Evolutionary conservation across 2,888 invertebrate genomes (phyloP).

Genomic region (Myopa tessellatipennis): DNA sequence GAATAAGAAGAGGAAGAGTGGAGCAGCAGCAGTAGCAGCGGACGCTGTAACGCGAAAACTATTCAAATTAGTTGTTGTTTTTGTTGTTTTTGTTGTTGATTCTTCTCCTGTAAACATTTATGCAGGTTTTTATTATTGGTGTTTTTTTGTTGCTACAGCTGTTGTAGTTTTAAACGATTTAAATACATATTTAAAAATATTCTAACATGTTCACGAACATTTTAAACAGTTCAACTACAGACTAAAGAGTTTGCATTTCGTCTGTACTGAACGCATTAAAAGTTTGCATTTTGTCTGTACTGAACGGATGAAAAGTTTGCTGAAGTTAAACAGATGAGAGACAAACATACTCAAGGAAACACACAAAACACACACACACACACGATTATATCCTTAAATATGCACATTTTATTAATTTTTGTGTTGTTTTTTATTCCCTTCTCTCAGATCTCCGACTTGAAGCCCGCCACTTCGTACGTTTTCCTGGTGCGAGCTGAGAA

Average conservation of each 20-base stretch:
- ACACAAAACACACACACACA: too few relatives aligned
- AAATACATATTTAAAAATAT: conserved; percentile 22
- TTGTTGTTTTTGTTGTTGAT: neutral
- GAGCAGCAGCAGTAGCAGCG: conserved; percentile 7
- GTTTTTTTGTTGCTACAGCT: neutral
- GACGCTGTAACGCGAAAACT: conserved; percentile 43
- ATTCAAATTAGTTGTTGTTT: conserved; percentile 48
- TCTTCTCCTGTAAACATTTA: neutral
- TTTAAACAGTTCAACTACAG: too few relatives aligned
- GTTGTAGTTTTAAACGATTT: neutral
- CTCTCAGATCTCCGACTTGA: conserved; percentile 73
- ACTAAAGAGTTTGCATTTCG: too few relatives aligned
- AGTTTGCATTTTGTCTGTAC: neutral
- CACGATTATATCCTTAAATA: too few relatives aligned
- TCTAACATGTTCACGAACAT: neutral
- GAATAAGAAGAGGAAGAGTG: neutral
- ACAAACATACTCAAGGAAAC: too few relatives aligned
- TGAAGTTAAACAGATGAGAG: conserved; percentile 11
- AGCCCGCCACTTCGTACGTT: conserved; percentile 84
- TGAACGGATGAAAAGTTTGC: conserved; percentile 11
- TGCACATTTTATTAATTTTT: conserved; percentile 18
- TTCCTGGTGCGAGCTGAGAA: conserved; percentile 90
- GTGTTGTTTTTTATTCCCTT: conserved; percentile 16
- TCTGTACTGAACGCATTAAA: too few relatives aligned
- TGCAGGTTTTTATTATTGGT: neutral